phyloP scores from a whole-genome alignment of 2,113 vertebrate species.

The Polypterus bichir region DNA sequence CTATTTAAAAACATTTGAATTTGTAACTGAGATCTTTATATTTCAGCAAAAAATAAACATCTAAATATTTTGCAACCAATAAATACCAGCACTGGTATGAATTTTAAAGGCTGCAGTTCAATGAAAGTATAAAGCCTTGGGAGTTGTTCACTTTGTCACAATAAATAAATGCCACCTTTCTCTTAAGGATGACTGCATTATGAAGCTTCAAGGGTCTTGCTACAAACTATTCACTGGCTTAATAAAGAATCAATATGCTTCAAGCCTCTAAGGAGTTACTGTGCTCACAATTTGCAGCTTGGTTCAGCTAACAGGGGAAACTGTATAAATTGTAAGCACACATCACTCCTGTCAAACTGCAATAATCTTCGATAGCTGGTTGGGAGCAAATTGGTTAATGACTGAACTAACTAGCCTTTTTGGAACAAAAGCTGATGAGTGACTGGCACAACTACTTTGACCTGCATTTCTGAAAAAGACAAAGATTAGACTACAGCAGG shows the following conservation, averaged over 20 bases:
- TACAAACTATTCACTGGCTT: slow-evolving; percentile 42
- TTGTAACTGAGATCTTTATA: too few species aligned
- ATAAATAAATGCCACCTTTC: slow-evolving; percentile 43
- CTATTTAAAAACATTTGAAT: too few species aligned
- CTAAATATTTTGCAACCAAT: too few species aligned
- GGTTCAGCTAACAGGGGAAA: slow-evolving; percentile 31
- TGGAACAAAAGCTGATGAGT: background rate
- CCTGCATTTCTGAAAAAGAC: background rate
- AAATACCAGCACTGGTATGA: too few species aligned
- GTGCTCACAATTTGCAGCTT: slow-evolving; percentile 31
- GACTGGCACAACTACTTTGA: background rate
- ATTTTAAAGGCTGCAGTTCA: too few species aligned
- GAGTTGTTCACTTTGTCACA: slow-evolving; percentile 35
- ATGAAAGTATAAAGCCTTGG: background rate
- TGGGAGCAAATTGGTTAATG: slow-evolving; percentile 21
- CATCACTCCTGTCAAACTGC: slow-evolving; percentile 38
- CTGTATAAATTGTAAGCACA: slow-evolving; percentile 32
- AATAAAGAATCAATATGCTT: slow-evolving; percentile 73
- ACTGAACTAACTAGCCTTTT: slow-evolving; percentile 5
- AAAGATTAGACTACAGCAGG: too few species aligned
- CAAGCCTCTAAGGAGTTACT: slow-evolving; percentile 33
- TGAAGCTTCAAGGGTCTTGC: slow-evolving; percentile 18
- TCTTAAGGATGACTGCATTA: slow-evolving; percentile 26
- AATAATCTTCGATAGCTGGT: slow-evolving; percentile 7
- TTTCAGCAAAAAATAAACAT: too few species aligned